Evolutionary conservation across 2,113 vertebrate species (phyloP), one percentile per base, ranked within the genome.

Genomic region (Siniperca knerii): DNA sequence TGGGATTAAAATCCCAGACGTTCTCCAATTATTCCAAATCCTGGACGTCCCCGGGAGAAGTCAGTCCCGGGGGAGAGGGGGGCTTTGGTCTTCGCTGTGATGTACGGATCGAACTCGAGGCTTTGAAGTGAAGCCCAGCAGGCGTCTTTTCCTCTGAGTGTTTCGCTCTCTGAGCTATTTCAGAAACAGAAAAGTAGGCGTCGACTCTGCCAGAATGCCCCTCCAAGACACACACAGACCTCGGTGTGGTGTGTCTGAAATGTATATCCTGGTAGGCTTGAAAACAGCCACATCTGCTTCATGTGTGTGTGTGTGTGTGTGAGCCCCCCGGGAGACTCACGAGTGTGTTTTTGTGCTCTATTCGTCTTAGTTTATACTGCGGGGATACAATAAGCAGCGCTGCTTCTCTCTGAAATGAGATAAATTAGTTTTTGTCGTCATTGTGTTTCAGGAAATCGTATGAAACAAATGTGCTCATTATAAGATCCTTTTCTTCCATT

Each of bases 401-500:
- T 2, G 33, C 0, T 70, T 62, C 20, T 0, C 65, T 74, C 8
- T 21, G 29, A 58, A 81, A 76, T 48, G 68, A 77, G 13, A 52
- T 11, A 68, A 82, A 84, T 77, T 40, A 8, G 10, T 84, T 78
- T 74, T 64, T 68, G 52, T 55, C 46, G 4, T 58, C 68, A 23
- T 8, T 35, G 62, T n/a, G n/a, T 50, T 65, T 66, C 40, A 25
- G 62, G 54, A 82, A 23, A 25, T 33, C 0, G 6, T 5, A 6
- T 1, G 10, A 77, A 85, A 84, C 79, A 73, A 85, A 90, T 81
- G 75, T 85, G 57, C 55, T 74, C 82, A 62, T 87, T 85, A 83
- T 29, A 2, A 60, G 35, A 20, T 48, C 33, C 44, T 40, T 37
- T 52, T 42, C 48, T 44, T 50, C 64, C 57, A 69, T 75, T 80